Conservation (phyloP, 2,113 vertebrate species). For the Periophthalmus modestus region DNA sequence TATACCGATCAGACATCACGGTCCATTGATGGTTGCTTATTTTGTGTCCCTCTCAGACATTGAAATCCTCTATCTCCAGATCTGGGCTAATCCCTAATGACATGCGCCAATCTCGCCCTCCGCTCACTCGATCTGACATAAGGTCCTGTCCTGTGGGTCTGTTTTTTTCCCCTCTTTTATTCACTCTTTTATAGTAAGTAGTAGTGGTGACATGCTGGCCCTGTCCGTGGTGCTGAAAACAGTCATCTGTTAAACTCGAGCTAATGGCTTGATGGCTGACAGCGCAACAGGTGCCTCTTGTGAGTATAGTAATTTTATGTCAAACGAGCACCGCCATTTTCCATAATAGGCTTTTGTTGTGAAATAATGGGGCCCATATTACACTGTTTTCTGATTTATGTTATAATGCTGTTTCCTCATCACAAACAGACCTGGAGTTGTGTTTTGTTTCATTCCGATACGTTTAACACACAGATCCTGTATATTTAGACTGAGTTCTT, state of each 20-base stretch:
- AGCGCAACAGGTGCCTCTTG: constrained; percentile 58
- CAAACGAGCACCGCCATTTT: background rate
- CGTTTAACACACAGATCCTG: too few relatives aligned
- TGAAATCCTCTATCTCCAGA: constrained; percentile 63
- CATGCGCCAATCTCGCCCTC: constrained; percentile 45
- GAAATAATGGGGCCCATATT: background rate
- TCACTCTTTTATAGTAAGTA: background rate
- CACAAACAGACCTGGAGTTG: too few relatives aligned
- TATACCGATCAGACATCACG: background rate
- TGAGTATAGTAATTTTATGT: background rate
- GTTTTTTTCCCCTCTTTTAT: background rate
- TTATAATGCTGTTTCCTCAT: too few relatives aligned
- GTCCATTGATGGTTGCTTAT: constrained; percentile 18
- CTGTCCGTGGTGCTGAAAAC: constrained; percentile 68
- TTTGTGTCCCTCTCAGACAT: constrained; percentile 36
- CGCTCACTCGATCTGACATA: constrained; percentile 17
- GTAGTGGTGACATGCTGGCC: constrained; percentile 45
- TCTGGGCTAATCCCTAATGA: constrained; percentile 74
- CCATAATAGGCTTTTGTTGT: background rate
- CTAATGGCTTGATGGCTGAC: constrained; percentile 20
- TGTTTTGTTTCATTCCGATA: too few relatives aligned
- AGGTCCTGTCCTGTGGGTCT: constrained; percentile 6
- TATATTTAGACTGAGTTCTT: too few relatives aligned
- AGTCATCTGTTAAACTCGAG: constrained; percentile 15
- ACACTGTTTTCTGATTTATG: too few relatives aligned